phyloP scores from a whole-genome alignment of 2,797 vertebrate genomes.

The Pelochelys cantorii region DNA sequence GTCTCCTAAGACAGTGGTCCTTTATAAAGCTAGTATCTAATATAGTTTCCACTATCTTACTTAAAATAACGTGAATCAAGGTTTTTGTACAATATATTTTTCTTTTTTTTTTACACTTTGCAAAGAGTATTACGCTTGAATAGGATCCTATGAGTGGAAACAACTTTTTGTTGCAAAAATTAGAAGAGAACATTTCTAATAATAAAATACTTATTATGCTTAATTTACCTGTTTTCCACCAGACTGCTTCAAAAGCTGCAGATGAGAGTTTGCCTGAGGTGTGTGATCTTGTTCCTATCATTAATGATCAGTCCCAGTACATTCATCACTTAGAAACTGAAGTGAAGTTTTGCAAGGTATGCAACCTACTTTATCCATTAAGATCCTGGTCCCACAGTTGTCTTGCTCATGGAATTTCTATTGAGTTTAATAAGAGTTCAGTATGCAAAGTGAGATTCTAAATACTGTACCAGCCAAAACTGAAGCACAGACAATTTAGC shows the following conservation, averaged over 20 bases:
- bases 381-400: background rate
- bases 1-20: background rate
- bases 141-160: background rate
- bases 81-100: background rate
- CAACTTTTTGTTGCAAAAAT: background rate
- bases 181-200: background rate
- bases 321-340: slow-evolving; percentile 94
- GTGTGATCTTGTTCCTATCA: slow-evolving; percentile 89
- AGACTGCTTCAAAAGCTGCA: slow-evolving; percentile 77
- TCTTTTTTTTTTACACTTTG: background rate
- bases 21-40: rapidly evolving
- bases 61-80: background rate
- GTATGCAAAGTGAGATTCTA: background rate
- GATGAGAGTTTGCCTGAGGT: slow-evolving; percentile 69
- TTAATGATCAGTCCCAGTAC: slow-evolving; percentile 92
- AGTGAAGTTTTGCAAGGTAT: slow-evolving; percentile 94
- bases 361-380: background rate
- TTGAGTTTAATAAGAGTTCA: background rate
- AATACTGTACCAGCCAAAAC: background rate
- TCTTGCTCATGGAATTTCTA: background rate
- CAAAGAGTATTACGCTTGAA: background rate
- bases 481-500: background rate
- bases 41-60: background rate
- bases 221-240: slow-evolving; percentile 38
- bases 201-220: slow-evolving; percentile 13